phyloP scores from a whole-genome alignment of 2,888 invertebrate genomes.

The Barypeithes pellucidus region DNA sequence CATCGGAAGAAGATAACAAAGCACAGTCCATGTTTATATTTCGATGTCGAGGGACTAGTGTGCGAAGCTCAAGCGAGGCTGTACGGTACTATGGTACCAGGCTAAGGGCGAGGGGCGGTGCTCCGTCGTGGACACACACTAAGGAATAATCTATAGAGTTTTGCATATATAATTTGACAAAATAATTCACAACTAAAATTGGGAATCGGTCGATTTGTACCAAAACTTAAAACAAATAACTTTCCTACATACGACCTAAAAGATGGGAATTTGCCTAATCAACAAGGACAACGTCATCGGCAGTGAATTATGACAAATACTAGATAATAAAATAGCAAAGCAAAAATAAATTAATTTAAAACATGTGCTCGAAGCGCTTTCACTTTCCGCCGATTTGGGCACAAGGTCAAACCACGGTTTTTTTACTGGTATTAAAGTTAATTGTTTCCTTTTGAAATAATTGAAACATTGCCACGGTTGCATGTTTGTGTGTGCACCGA shows the following conservation, averaged over 20 bases:
- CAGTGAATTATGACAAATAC: not conserved
- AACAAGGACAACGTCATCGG: constrained; percentile 6
- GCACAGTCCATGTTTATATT: too few species aligned
- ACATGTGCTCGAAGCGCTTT: constrained; percentile 48
- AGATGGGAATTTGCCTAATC: constrained; percentile 1
- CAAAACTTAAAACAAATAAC: not conserved
- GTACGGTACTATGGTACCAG: too few species aligned
- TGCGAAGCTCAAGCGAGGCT: too few species aligned
- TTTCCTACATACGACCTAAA: not conserved
- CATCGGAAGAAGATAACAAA: too few species aligned
- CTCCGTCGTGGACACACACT: too few species aligned
- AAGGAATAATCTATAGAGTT: too few species aligned
- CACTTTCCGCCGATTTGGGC: constrained; percentile 54
- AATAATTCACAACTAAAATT: too few species aligned
- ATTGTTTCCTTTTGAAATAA: constrained; percentile 54
- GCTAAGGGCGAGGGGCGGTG: too few species aligned
- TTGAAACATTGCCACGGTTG: constrained; percentile 52
- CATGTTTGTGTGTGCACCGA: constrained; percentile 31
- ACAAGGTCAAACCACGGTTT: constrained; percentile 52
- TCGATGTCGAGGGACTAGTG: too few species aligned
- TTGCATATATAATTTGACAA: too few species aligned
- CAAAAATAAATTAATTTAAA: constrained; percentile 37
- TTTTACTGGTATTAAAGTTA: constrained; percentile 45
- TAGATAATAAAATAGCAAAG: constrained; percentile 33
- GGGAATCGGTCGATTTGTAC: too few species aligned